phyloP scores from a whole-genome alignment of 2,888 invertebrate genomes.

The Amphipoea lucens region DNA sequence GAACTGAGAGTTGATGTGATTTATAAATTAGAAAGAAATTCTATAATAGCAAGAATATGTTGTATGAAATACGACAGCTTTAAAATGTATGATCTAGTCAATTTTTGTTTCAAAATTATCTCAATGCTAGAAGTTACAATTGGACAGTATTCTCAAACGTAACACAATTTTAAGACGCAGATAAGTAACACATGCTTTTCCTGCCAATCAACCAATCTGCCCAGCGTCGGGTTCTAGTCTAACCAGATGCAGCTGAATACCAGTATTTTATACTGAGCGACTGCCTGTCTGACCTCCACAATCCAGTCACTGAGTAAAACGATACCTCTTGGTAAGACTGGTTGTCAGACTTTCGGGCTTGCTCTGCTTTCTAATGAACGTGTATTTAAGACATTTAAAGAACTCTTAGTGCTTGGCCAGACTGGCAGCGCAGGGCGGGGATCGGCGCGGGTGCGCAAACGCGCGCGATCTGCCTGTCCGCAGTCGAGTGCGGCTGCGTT shows the following conservation, averaged over 20 bases:
- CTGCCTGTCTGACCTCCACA: neutral
- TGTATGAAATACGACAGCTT: slow-evolving; percentile 4
- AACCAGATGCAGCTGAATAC: neutral
- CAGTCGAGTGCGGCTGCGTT: too few species aligned
- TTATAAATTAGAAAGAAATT: slow-evolving; percentile 21
- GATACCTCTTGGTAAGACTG: neutral
- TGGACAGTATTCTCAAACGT: slow-evolving; percentile 1
- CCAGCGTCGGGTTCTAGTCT: neutral
- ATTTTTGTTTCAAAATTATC: slow-evolving; percentile 14
- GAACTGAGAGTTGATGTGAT: neutral
- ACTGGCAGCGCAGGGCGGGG: too few species aligned
- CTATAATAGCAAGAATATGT: slow-evolving; percentile 1
- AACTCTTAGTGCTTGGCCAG: neutral
- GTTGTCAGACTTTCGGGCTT: neutral
- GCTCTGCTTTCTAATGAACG: neutral
- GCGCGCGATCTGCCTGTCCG: too few species aligned
- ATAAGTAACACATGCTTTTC: neutral
- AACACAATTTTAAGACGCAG: neutral
- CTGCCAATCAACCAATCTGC: neutral
- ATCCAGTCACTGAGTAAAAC: neutral
- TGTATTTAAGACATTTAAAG: neutral
- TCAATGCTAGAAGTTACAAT: slow-evolving; percentile 35
- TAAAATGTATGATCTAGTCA: slow-evolving; percentile 37
- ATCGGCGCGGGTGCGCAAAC: too few species aligned
- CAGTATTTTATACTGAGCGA: neutral